Evolutionary conservation across 2,113 vertebrate genomes (phyloP), one percentile per base, ranked within the genome.

Genomic region (Delphinapterus leucas): DNA sequence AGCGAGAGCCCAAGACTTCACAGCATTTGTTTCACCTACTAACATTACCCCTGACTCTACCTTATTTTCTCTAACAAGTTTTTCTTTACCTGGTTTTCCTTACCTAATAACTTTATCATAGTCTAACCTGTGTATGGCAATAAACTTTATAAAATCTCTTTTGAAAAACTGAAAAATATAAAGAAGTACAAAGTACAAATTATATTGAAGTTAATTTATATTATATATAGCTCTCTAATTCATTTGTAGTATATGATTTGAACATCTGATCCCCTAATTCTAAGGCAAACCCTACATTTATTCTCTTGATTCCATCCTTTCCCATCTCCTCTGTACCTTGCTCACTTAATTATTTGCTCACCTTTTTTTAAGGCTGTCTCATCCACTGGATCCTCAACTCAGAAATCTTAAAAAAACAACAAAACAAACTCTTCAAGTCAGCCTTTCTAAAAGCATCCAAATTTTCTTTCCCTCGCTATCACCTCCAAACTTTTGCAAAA

Each of bases 81-180:
- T 73, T 92, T 65, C 31, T 92, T 58, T 25, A 38, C 47, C 49
- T 95, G 44, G 12, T 63, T 97, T 97, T 61, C 31, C 23, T 97
- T 67, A 61, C 53, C 4, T 58, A 65, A 63, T 70, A 71, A 61
- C 67, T 80, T 90, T 68, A 63, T 58, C 38, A 53, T 26, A 89
- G 44, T 28, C 38, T 93, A 36, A 38, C 26, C 10, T 63, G 9
- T 61, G 3, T 81, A 47, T 36, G 86, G 73, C 44, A 86, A 47
- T 31, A 33, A 49, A 79, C 41, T 12, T 71, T 26, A 79, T 71
- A 84, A 94, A 84, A 63, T 90, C 53, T 25, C 71, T 80, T 95
- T 88, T 96, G 65, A 47, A 87, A 87, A 84, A 53, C 3, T 60
- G 3, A 53, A 68, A 67, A 71, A 65, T 85, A 41, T 49, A 74